Base-by-base conservation (phyloP, 2,113 vertebrate species). In the Oostethus manadensis region DNA sequence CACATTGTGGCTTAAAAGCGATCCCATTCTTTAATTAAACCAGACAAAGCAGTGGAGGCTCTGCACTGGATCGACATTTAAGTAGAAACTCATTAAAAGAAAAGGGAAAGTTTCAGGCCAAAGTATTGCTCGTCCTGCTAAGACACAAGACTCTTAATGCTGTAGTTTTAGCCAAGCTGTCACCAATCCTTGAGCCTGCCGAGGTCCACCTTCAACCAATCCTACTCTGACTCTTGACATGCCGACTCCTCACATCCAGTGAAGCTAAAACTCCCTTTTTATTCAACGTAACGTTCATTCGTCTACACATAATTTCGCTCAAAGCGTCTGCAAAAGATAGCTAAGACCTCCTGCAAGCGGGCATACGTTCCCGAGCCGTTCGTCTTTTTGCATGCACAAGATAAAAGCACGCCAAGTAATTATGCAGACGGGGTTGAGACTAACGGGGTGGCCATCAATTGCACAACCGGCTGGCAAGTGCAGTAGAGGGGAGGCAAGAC, bases 391-490 rank as follows among this genome's bases (percentile, higher is more conserved):
- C 62, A 40, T 66, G 46, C 29, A 35, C 13, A 21, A 17, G 8
- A 35, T 22, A 65, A 51, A 54, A 47, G n/a, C 8, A 44, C 54
- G 56, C 56, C 43, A 51, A 59, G 61, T 72, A 69, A 81, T 79
- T 79, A 84, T 64, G 72, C n/a, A 48, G 49, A 71, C 65, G 60
- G 60, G 8, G 71, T 84, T 46, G 58, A 14, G 73, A 33, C 73
- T 85, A 86, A 85, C 81, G 76, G 84, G 69, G 70, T 70, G 64
- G 66, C 23, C 21, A 60, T 63, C 81, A 81, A 81, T 82, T 78
- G 71, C 66, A 46, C 69, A 57, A 22, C 64, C 4, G 40, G 46
- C 54, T 73, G 70, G 67, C 63, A 62, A 82, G 61, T 33, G 26
- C 1, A 60, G 64, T 42, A 56, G 61, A 64, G 22, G 29, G 23